Base-by-base conservation (phyloP, 2,888 invertebrate species). In the Monopis laevigella region DNA sequence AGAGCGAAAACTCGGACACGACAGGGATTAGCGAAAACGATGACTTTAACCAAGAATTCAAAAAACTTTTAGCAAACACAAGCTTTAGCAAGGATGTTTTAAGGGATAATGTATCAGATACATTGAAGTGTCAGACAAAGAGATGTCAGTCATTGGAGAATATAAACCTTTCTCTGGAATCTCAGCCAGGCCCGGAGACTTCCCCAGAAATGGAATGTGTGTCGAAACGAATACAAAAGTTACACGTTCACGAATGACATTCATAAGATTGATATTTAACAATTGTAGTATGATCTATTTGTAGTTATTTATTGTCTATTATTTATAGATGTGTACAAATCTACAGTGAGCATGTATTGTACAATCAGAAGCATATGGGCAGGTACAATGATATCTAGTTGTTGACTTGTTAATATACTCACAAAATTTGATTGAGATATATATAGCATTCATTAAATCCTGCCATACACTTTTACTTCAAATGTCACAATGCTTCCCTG, bases 101-200 rank as follows among this genome's bases (percentile, higher is more conserved):
- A 38, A 72, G 75, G 6, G 55, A 52, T 45, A 47, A 48, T 1
- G 70, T 63, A 43, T 65, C 62, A 38, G 13, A 11, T 18, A 11
- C 17, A 44, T 41, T 21, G 29, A 43, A 21, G 42, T 45, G 10
- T 28, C 60, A 81, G 27, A 61, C 84, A 26, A 86, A 86, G 59
- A 82, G 85, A 46, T 84, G 85, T 45, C 85, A 85, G 55, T 86
- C 86, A 1, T 67, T 86, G 28, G 86, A 86, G 54, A 85, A 84
- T 60, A 77, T 86, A 17, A 74, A 69, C 46, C 53, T 78, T 26
- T 54, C 60, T 41, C 69, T 55, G 49, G 82, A 85, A 47, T 45
- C 71, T n/a, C 56, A 60, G 4, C 47, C 62, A 2, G 55, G 51
- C 17, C 42, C 55, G 1, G 77, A 78, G 45, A 59, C 62, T 35